Evolutionary conservation across 92 coral and sea anemone genomes (phyloP), one percentile per base, ranked within the genome.

Genomic region (Porites cylindrica): DNA sequence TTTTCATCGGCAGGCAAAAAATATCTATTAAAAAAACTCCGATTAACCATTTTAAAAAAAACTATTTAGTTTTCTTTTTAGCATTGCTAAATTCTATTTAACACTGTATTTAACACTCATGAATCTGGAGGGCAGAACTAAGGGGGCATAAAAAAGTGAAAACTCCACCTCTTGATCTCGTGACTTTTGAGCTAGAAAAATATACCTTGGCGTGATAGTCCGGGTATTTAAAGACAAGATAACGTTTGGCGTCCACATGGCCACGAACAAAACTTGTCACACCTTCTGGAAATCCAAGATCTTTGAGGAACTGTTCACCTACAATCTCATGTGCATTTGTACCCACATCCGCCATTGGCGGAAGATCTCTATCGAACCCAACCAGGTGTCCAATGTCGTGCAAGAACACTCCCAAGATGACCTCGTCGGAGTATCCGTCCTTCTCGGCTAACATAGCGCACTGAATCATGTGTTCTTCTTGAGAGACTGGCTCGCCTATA

Each of bases 391-490:
- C 99, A 3, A 96, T 95, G 93, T 96, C 99, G 52, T 96, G 99
- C 32, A 96, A 83, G 70, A 96, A 88, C 11, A 90, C 99, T 43
- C 98, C 99, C 18, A 96, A 88, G 19, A 96, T 78, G 1, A 95
- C 93, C 59, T 87, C 98, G 29, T 86, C 90, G 3, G 95, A 29
- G 63, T 79, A 97, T 21, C 96, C 98, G 32, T 97, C 97, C 43
- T 95, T 92, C 88, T 97, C 99, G 1, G 99, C 99, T 43, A 95
- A 85, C 99, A 97, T 97, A 7, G 99, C 99, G 77, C 98, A 95
- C 74, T 97, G 99, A 17, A 73, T 86, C 96, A 96, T 96, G 50
- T 97, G 98, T 68, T 93, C 95, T 86, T 89, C 88, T 76, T 97
- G 98, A 47, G 95, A 91, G 1, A 97, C 93, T 13, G 96, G 95